Conservation (phyloP, 2,888 invertebrate species). For the Agelastica alni region DNA sequence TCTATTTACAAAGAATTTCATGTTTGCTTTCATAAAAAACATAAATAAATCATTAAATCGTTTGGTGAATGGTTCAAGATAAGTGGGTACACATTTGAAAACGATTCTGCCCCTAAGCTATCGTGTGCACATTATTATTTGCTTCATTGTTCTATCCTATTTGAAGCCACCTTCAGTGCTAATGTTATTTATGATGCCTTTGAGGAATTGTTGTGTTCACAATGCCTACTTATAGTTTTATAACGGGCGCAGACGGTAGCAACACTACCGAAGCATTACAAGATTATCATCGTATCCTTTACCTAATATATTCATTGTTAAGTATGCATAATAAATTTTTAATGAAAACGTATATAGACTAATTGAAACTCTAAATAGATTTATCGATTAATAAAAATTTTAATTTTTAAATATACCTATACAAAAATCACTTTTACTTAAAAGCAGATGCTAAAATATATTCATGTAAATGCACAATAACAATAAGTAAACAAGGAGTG, state of each 20-base stretch:
- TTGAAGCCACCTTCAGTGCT: slow-evolving; percentile 31
- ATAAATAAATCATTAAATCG: not conserved
- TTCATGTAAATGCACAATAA: too few species aligned
- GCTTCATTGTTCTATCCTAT: slow-evolving; percentile 26
- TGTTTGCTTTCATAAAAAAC: too few species aligned
- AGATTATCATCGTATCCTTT: slow-evolving; percentile 31
- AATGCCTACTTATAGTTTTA: slow-evolving; percentile 16
- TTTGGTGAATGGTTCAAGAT: not conserved
- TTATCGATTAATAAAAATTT: too few species aligned
- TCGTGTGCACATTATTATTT: slow-evolving; percentile 34
- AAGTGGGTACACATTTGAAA: slow-evolving; percentile 9
- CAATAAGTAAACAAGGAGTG: too few species aligned
- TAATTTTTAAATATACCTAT: too few species aligned
- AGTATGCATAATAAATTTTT: slow-evolving; percentile 28
- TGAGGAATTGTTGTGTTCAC: slow-evolving; percentile 41
- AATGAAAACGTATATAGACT: slow-evolving; percentile 13
- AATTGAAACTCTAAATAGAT: slow-evolving; percentile 16
- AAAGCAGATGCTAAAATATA: too few species aligned
- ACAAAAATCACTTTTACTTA: too few species aligned
- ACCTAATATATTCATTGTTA: slow-evolving; percentile 32
- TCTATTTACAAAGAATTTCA: too few species aligned
- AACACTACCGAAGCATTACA: slow-evolving; percentile 37
- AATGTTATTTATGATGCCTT: slow-evolving; percentile 45
- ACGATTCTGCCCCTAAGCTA: slow-evolving; percentile 25
- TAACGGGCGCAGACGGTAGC: slow-evolving; percentile 36